phyloP scores from a whole-genome alignment of 2,888 invertebrate species.

The Dasypolia templi region DNA sequence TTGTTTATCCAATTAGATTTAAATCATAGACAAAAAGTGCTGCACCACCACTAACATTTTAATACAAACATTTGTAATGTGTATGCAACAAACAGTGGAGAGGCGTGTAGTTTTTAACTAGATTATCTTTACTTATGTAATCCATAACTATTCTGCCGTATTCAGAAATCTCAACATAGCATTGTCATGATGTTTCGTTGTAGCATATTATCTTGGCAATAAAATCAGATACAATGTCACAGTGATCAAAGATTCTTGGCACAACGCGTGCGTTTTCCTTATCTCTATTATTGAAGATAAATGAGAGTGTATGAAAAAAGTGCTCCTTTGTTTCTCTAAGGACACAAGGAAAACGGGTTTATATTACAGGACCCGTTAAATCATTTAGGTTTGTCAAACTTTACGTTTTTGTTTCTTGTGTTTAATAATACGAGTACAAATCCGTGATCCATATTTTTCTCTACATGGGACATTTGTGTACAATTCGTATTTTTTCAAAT shows the following conservation, averaged over 20 bases:
- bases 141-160: slow-evolving; percentile 1
- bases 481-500: too few relatives aligned
- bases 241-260: slow-evolving; percentile 39
- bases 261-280: slow-evolving; percentile 34
- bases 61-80: not conserved
- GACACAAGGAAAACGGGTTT: slow-evolving; percentile 18
- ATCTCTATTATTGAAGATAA: slow-evolving; percentile 28
- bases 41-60: not conserved
- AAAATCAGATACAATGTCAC: slow-evolving; percentile 46
- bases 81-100: not conserved
- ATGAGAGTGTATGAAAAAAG: slow-evolving; percentile 15
- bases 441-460: not conserved
- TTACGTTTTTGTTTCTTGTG: not conserved
- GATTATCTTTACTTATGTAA: not conserved
- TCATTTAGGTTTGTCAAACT: slow-evolving; percentile 8
- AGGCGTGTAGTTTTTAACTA: not conserved
- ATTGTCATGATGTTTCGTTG: slow-evolving; percentile 22
- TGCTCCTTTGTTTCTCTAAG: slow-evolving; percentile 3
- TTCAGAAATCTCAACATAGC: slow-evolving; percentile 5
- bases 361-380: slow-evolving; percentile 1
- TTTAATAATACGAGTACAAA: not conserved
- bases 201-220: slow-evolving; percentile 46
- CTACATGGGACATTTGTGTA: too few relatives aligned
- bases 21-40: too few relatives aligned
- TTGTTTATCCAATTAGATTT: too few relatives aligned